These are phyloP conservation scores for Cercopithecus mona DNA, from an alignment of 2,113 vertebrate species.

Conservation along the genomic window DNA sequence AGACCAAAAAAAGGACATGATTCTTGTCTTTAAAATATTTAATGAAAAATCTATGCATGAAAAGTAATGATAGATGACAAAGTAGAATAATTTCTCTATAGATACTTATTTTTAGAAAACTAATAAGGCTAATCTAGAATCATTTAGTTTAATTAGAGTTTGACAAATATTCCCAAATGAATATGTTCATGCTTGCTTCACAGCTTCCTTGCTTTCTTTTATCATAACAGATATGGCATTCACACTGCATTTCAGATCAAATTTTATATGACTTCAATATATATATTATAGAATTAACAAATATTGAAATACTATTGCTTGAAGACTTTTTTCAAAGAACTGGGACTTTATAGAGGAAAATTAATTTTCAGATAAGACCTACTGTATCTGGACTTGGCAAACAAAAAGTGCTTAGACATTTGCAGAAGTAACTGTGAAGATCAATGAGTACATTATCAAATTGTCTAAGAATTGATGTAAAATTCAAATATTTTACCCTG, in stretches of 20 bases:
- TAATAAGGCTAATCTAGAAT: background rate
- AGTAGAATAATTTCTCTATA: background rate
- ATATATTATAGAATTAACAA: background rate
- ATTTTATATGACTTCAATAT: slow-evolving; percentile 2
- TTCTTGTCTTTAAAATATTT: background rate
- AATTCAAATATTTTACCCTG: slow-evolving; percentile 36
- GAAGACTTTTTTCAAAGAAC: background rate
- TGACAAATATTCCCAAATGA: slow-evolving; percentile 22
- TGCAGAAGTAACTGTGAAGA: slow-evolving; percentile 1
- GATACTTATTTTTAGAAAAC: slow-evolving; percentile 10
- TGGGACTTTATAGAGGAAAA: background rate
- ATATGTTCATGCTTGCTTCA: background rate
- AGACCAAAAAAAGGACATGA: background rate
- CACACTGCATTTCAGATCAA: slow-evolving; percentile 10
- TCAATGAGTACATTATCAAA: background rate
- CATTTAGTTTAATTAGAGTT: slow-evolving; percentile 14
- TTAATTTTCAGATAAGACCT: background rate
- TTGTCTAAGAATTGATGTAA: slow-evolving; percentile 45
- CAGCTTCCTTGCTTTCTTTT: slow-evolving; percentile 7
- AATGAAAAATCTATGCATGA: background rate
- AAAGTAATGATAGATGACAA: slow-evolving; percentile 18
- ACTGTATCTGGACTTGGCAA: background rate
- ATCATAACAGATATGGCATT: slow-evolving; percentile 16
- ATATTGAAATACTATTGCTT: slow-evolving; percentile 22
- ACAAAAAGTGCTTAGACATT: background rate